These are phyloP conservation scores for Mesochorus sp. DNA, from an alignment of 2,888 invertebrate species.

Conservation along the genomic window DNA sequence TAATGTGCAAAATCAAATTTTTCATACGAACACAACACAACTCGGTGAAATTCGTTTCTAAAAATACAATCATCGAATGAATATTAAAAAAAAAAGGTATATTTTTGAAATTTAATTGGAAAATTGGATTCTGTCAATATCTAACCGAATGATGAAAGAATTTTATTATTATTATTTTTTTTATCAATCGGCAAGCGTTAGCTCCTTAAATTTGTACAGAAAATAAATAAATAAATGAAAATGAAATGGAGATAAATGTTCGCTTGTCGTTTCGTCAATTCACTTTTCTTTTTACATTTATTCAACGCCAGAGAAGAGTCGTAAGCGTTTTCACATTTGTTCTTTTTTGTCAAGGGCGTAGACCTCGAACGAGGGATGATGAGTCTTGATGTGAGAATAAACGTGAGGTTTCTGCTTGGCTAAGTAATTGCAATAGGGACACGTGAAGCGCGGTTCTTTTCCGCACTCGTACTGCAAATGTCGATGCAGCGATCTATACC, in stretches of 20 bases:
- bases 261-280: conserved; percentile 1
- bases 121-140: no score
- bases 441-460: conserved; percentile 77
- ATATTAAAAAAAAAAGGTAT: background rate
- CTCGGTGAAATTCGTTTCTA: background rate
- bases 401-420: conserved; percentile 66
- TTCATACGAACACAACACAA: background rate
- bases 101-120: no score
- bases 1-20: background rate
- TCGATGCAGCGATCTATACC: conserved; percentile 52
- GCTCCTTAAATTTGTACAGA: background rate
- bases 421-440: conserved; percentile 66
- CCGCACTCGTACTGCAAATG: conserved; percentile 78
- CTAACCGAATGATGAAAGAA: background rate
- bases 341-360: conserved; percentile 74
- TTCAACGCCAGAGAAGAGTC: background rate
- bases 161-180: conserved; percentile 5
- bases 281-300: conserved; percentile 6
- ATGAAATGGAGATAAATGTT: background rate
- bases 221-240: background rate
- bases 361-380: conserved; percentile 71
- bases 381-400: conserved; percentile 65
- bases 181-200: conserved; percentile 18
- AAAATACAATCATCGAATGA: background rate
- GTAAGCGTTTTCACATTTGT: conserved; percentile 18